Percentiles rank a stretch among this genome's conserved stretches.
These are phyloP conservation scores for Aphaenogaster ashmeadi DNA, from an alignment of 1,140 invertebrate genomes.

Conservation along the genomic window DNA sequence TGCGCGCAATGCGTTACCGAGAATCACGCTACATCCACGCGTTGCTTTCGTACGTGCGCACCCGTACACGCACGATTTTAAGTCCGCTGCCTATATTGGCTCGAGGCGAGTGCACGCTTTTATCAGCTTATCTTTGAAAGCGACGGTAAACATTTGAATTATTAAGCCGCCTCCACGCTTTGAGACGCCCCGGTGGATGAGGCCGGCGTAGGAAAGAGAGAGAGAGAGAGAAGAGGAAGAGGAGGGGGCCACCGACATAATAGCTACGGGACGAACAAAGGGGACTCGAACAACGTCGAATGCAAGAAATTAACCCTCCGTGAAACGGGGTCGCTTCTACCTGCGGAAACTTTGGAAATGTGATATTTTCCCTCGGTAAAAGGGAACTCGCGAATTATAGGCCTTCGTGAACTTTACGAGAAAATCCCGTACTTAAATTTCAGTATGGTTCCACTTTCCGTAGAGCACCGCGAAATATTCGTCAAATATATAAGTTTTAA, in stretches of 20 bases:
- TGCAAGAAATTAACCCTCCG: slow-evolving; percentile 51
- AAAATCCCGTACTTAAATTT: slow-evolving; percentile 20
- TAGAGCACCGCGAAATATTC: neutral
- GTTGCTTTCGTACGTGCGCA: neutral
- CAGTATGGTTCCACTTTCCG: neutral
- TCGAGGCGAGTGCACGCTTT: slow-evolving; percentile 73
- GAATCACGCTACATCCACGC: slow-evolving; percentile 16
- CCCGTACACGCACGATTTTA: slow-evolving; percentile 41
- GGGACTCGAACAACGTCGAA: slow-evolving; percentile 1
- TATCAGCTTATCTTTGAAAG: slow-evolving; percentile 79
- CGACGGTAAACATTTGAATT: slow-evolving; percentile 79
- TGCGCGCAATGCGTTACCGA: neutral
- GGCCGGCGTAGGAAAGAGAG: neutral
- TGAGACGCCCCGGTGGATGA: slow-evolving; percentile 43
- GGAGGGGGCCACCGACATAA: neutral
- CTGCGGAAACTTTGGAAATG: slow-evolving; percentile 18
- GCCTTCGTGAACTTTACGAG: neutral
- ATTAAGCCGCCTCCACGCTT: slow-evolving; percentile 69
- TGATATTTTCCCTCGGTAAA: slow-evolving; percentile 1
- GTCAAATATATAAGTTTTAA: slow-evolving; percentile 4
- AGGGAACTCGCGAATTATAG: slow-evolving; percentile 4
- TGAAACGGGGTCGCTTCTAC: slow-evolving; percentile 1
- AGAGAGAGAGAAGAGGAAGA: slow-evolving; percentile 4
- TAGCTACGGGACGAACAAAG: slow-evolving; percentile 29
- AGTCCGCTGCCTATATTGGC: slow-evolving; percentile 61